These are phyloP conservation scores for Vireo griseus DNA, from an alignment of 2,797 vertebrate genomes.

Conservation along the genomic window DNA sequence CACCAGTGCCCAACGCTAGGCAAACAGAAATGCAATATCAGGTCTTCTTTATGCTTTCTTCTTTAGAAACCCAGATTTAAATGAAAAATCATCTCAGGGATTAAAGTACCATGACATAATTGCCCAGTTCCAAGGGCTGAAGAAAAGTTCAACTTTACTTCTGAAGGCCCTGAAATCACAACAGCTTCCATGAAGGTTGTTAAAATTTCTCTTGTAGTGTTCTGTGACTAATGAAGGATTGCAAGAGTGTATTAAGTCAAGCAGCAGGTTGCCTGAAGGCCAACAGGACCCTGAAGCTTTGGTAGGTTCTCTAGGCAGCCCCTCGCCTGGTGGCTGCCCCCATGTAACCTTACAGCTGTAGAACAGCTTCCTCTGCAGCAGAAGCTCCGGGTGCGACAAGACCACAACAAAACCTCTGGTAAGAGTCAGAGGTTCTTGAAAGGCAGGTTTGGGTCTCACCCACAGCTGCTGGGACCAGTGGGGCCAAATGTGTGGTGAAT, in stretches of 20 bases:
- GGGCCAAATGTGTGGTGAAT: accelerated
- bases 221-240: not conserved
- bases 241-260: not conserved
- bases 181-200: accelerated
- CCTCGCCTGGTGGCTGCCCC: accelerated
- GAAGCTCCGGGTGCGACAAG: not conserved
- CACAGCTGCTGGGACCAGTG: not conserved
- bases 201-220: not conserved
- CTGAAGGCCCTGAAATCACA: not conserved
- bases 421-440: not conserved
- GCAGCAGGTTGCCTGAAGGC: not conserved
- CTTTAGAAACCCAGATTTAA: not conserved
- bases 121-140: not conserved
- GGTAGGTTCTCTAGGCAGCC: not conserved
- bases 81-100: not conserved
- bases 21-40: not conserved
- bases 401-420: not conserved
- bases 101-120: not conserved
- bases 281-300: not conserved
- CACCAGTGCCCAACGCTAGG: not conserved
- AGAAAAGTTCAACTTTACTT: not conserved
- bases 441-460: not conserved
- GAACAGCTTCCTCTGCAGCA: not conserved
- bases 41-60: not conserved
- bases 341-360: accelerated